Evolutionary conservation across 2,797 vertebrate species (phyloP).

Genomic region (Enteromius mattozi): DNA sequence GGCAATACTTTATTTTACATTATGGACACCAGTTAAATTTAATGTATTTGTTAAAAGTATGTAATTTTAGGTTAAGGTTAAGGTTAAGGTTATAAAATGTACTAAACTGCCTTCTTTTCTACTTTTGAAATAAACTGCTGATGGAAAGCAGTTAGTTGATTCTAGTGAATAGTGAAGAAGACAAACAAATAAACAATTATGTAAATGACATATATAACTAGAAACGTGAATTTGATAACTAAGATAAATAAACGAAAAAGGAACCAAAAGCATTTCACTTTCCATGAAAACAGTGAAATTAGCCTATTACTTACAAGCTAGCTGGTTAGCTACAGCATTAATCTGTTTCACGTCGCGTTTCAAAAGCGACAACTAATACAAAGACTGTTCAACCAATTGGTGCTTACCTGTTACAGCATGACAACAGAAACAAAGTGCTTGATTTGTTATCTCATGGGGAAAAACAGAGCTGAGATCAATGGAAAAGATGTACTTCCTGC

Average conservation of each 20-base stretch:
- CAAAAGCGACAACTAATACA: background rate
- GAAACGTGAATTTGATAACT: background rate
- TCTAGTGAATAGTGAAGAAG: background rate
- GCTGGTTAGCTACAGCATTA: constrained; percentile 30
- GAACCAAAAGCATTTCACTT: background rate
- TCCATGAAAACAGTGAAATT: background rate
- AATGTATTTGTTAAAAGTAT: background rate
- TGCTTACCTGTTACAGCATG: constrained; percentile 69
- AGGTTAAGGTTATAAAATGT: background rate
- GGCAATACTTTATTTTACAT: background rate
- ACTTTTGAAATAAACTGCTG: background rate
- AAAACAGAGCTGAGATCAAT: constrained; percentile 67
- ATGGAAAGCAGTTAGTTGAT: background rate
- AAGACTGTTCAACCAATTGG: constrained; percentile 14
- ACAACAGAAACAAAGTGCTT: constrained; percentile 45
- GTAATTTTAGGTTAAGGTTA: background rate
- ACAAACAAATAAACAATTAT: background rate
- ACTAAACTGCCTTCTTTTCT: background rate
- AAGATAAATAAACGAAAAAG: background rate
- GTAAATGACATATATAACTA: background rate
- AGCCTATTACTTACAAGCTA: constrained; percentile 13
- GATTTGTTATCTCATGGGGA: constrained; percentile 8
- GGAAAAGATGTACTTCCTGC: constrained; percentile 75
- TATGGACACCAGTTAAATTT: background rate
- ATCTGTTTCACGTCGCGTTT: background rate